Base-by-base conservation (phyloP, 2,888 invertebrate genomes). In the Apantesis nais region DNA sequence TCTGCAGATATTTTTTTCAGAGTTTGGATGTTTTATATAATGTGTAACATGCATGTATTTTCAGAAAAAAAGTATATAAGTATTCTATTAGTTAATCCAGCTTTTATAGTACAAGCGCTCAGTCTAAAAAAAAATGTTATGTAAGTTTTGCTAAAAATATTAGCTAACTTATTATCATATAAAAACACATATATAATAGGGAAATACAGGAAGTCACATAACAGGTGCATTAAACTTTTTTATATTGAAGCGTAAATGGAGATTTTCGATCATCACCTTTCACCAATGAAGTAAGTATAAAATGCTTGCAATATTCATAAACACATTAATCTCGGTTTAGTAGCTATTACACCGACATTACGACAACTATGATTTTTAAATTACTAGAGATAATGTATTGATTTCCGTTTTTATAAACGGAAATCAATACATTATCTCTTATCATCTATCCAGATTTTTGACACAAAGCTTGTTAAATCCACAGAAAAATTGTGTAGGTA, bases 201-300 rank as follows among this genome's bases (percentile, higher is more conserved):
- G 14, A 9, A 29, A 22, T 37, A 75, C 72, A 72, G 55, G 37
- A 62, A 71, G 62, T 70, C 48, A 44, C 37, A 64, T 65, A 61
- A 67, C 29, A 66, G 19, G 29, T 68, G 70, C 64, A 67, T 52
- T 78, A 70, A 68, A 72, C 22, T 78, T 69, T 71, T 69, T 71
- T 69, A 67, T 65, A 62, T 73, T 74, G 58, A 68, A 22, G 69
- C 66, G 62, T 77, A 74, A 74, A 75, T 76, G 25, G 22, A 58
- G 67, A 72, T 74, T 58, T 58, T 58, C 29, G 58, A 72, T 71
- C 73, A 68, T 66, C 25, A 70, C 76, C 77, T 84, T 81, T 84
- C 78, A 75, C 78, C 67, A 71, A 67, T 74, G 74, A 75, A 74
- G 75, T 74, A 29, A 16, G 25, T 58, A 60, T 72, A 61, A 60